phyloP scores from a whole-genome alignment of 1,140 invertebrate species.

The Zaprionus gabonicus region DNA sequence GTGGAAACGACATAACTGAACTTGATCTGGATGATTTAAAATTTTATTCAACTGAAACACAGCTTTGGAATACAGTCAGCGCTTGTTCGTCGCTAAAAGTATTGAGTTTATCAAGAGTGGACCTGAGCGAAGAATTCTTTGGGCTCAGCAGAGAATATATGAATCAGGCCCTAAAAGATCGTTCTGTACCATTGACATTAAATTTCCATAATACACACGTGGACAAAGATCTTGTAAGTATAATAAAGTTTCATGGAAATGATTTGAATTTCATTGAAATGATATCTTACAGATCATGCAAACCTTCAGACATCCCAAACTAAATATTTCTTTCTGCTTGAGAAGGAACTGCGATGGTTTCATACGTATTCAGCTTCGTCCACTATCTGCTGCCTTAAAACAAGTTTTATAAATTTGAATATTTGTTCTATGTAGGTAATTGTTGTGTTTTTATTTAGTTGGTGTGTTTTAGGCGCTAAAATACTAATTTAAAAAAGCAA shows the following conservation, averaged over 20 bases:
- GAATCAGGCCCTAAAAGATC: not conserved
- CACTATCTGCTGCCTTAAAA: too few species aligned
- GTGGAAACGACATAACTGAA: too few species aligned
- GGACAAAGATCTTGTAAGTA: not conserved
- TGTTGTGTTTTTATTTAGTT: too few species aligned
- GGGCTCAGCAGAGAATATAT: not conserved
- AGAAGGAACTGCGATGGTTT: too few species aligned
- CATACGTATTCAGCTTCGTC: too few species aligned
- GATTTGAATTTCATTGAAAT: too few species aligned
- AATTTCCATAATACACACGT: not conserved
- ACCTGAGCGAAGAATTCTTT: slow-evolving; percentile 5
- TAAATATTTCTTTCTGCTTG: not conserved
- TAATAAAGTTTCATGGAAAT: not conserved
- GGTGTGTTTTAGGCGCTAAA: too few species aligned
- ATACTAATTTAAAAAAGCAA: too few species aligned
- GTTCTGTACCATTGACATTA: not conserved
- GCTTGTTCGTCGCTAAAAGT: not conserved
- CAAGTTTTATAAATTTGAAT: too few species aligned
- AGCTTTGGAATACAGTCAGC: slow-evolving; percentile 21
- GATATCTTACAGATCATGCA: not conserved
- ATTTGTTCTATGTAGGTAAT: too few species aligned
- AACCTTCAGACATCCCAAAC: not conserved
- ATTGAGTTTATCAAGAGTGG: slow-evolving; percentile 13
- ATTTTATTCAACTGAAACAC: slow-evolving; percentile 1
- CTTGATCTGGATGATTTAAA: slow-evolving; percentile 10